Base-by-base conservation (phyloP, 2,888 invertebrate species). In the Litoditis marina region DNA sequence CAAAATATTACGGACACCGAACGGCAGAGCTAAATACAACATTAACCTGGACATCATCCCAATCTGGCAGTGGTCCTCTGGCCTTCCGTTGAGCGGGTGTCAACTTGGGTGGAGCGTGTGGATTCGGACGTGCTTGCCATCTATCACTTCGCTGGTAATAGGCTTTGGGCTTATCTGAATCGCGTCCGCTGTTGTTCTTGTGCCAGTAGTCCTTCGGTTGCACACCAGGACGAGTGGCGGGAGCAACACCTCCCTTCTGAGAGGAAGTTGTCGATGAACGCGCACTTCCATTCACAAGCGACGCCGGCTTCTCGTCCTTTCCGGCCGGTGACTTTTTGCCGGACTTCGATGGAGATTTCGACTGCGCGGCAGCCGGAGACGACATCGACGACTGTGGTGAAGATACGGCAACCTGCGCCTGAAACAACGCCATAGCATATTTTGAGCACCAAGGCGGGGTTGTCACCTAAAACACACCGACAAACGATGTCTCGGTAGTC, bases 41-140 rank as follows among this genome's bases (percentile, higher is more conserved):
- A 51, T 11, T 2, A 19, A 67, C 68, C 54, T 68, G 66, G 27
- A 76, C 73, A n/a, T 82, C 81, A 60, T 81, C 81, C 81, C 81
- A 81, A 31, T 79, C 76, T 27, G 81, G 81, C 28, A 81, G 69
- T 7, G 81, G 81, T 3, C 81, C 81, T n/a, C 81, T 70, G 25
- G 78, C 78, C 47, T 76, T 69, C 28, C 78, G 63, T 56, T 79
- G 77, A 32, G 73, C 73, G 7, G 78, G 63, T 22, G 74, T 78
- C 50, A 80, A 60, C 50, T 76, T 76, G n/a, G 79, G 78, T 19
- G 79, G 78, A 27, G 78, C 78, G 46, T 76, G 73, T 11, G 74
- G 71, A 39, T 76, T 76, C 25, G 53, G 44, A 6, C 72, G 64
- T 22, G 72, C 63, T 46, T 66, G 58, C n/a, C 13, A 70, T 56